These are phyloP conservation scores for Clarias fuscus DNA, from an alignment of 2,797 vertebrate species.

Conservation along the genomic window DNA sequence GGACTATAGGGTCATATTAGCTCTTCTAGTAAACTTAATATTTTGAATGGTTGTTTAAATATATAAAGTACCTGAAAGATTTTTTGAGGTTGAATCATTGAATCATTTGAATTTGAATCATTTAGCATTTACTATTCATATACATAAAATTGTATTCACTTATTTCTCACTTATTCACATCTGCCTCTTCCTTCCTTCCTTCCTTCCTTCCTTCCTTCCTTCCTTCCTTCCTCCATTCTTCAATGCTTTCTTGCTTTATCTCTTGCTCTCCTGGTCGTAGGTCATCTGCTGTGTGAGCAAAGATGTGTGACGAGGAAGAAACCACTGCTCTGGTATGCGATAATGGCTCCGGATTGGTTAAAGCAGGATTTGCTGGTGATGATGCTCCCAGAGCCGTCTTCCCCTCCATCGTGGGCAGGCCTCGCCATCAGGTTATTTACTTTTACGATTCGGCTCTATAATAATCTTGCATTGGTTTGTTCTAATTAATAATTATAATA, in stretches of 20 bases:
- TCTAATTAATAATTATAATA: not conserved
- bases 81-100: too few relatives aligned
- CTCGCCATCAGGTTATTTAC: constrained; percentile 77
- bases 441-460: not conserved
- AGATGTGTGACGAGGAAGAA: constrained; percentile 76
- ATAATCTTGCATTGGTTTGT: not conserved
- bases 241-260: too few relatives aligned
- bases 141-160: not conserved
- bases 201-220: not conserved
- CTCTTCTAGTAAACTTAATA: not conserved
- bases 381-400: constrained; percentile 86
- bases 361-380: constrained; percentile 87
- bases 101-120: not conserved
- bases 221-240: not conserved
- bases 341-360: constrained; percentile 88
- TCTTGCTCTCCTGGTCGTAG: not conserved
- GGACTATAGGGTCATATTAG: not conserved
- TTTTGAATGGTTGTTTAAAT: not conserved
- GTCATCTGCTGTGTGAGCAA: constrained; percentile 27
- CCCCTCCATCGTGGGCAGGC: constrained; percentile 85
- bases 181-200: not conserved
- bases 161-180: not conserved
- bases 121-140: not conserved
- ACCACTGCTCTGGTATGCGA: constrained; percentile 87
- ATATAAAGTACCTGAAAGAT: not conserved